Evolutionary conservation across 2,888 invertebrate genomes (phyloP).

Genomic region (Drosophila helvetica): DNA sequence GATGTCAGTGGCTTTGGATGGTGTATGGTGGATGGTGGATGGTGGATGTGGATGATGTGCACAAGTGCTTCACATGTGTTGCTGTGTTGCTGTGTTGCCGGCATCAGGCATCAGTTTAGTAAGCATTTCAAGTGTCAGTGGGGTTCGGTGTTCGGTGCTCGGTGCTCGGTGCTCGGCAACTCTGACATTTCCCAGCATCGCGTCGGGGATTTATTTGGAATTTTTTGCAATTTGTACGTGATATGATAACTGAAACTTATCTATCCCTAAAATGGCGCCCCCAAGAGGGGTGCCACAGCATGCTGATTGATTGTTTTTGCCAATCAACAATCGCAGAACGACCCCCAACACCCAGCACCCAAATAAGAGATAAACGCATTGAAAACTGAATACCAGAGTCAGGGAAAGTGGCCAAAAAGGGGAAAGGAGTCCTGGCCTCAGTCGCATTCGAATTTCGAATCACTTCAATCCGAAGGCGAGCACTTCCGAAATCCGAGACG

Average conservation of each 20-base stretch:
- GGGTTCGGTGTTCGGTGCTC: conserved; percentile 33
- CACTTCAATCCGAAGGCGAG: too few relatives aligned
- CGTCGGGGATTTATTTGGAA: conserved; percentile 37
- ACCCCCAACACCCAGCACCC: conserved; percentile 16
- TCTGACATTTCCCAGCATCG: conserved; percentile 46
- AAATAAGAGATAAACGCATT: conserved; percentile 25
- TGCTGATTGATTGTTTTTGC: conserved; percentile 37
- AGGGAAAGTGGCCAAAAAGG: background rate
- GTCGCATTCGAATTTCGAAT: too few relatives aligned
- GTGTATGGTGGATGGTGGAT: too few relatives aligned
- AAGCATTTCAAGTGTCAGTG: conserved; percentile 37
- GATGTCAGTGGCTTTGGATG: conserved; percentile 56
- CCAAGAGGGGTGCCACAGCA: conserved; percentile 20
- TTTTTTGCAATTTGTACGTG: conserved; percentile 67
- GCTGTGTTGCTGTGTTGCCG: background rate
- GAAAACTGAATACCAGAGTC: conserved; percentile 32
- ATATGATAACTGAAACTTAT: conserved; percentile 49
- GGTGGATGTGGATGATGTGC: conserved; percentile 43
- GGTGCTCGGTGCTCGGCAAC: conserved; percentile 20
- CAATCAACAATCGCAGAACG: conserved; percentile 16
- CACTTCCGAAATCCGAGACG: too few relatives aligned
- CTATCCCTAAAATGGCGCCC: conserved; percentile 22
- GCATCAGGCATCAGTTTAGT: background rate
- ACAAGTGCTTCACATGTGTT: conserved; percentile 55
- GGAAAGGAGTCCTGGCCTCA: too few relatives aligned